A percentile compares a stretch with the other conserved stretches of the same genome.
These are phyloP conservation scores for Sicus ferrugineus DNA, from an alignment of 2,888 invertebrate species.

Conservation along the genomic window DNA sequence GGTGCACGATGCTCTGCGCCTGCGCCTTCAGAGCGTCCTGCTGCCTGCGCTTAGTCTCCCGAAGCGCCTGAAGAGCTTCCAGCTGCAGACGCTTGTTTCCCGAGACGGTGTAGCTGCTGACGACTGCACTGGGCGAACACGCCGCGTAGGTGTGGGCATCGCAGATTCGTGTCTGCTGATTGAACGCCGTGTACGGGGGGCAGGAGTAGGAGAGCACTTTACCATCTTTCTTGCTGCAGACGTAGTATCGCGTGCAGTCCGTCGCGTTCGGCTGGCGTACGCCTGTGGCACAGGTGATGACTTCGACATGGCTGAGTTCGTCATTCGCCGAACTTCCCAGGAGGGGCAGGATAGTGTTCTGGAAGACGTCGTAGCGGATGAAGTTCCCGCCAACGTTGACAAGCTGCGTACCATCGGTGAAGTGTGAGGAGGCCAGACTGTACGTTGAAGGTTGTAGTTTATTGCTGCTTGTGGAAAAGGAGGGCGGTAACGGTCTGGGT, in stretches of 20 bases:
- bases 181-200: slow-evolving; percentile 66
- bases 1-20: slow-evolving; percentile 57
- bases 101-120: slow-evolving; percentile 50
- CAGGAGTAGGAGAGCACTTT: slow-evolving; percentile 65
- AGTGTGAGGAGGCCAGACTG: slow-evolving; percentile 31
- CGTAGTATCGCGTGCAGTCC: slow-evolving; percentile 66
- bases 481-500: slow-evolving; percentile 1
- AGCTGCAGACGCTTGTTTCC: slow-evolving; percentile 57
- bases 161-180: slow-evolving; percentile 63
- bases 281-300: slow-evolving; percentile 64
- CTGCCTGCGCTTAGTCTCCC: slow-evolving; percentile 57
- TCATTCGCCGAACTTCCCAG: slow-evolving; percentile 46
- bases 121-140: slow-evolving; percentile 53
- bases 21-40: slow-evolving; percentile 57
- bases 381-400: slow-evolving; percentile 59
- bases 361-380: slow-evolving; percentile 58
- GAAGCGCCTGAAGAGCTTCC: slow-evolving; percentile 57
- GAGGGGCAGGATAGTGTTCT: slow-evolving; percentile 56
- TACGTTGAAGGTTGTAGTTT: slow-evolving; percentile 40
- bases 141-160: slow-evolving; percentile 62
- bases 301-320: slow-evolving; percentile 55
- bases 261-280: slow-evolving; percentile 65
- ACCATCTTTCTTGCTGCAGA: slow-evolving; percentile 65
- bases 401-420: slow-evolving; percentile 47
- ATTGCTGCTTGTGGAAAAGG: slow-evolving; percentile 33